Base-by-base conservation (phyloP, 2,113 vertebrate species). In the Grus americana region DNA sequence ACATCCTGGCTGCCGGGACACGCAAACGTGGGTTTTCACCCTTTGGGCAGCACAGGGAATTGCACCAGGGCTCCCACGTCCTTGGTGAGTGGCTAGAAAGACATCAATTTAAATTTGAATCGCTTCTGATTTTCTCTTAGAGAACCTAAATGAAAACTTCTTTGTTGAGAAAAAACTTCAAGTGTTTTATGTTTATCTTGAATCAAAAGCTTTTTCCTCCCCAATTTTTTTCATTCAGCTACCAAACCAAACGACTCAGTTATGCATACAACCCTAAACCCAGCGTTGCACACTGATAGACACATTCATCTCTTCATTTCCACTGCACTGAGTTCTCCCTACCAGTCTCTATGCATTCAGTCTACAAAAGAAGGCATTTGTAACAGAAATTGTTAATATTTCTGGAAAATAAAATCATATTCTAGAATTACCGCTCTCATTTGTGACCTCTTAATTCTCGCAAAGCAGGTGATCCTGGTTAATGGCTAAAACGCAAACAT, bases 401-500 rank as follows among this genome's bases (percentile, higher is more conserved):
- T 86, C 30, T 71, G 72, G 79, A 73, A 92, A 97, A 95, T 71
- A 27, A 91, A 92, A 73, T 29, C 10, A 47, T 49, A 70, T 76
- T 78, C 62, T 62, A 65, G 66, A 84, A 87, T 91, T 78, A 88
- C 79, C 70, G 75, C 47, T 90, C 79, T 90, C 74, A 91, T 78
- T 91, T 92, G 75, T 79, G 92, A 94, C 58, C 61, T 74, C 75
- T 95, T 93, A 76, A 90, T 92, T 96, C 74, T 97, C 96, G 87
- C 61, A 87, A 95, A 96, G n/a, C 65, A 97, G 61, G 47, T 74
- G 90, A 97, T 75, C 36, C 67, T 91, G 76, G 17, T 89, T 96
- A 97, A 94, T 97, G 74, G 96, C 54, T 94, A 79, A 92, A 97
- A 86, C 7, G 0, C 86, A 97, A 97, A 94, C 55, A 97, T 42